A percentile compares a stretch with the other conserved stretches of the same genome.
Evolutionary conservation across 2,888 invertebrate genomes (phyloP).

Genomic region (Drosophila recens): DNA sequence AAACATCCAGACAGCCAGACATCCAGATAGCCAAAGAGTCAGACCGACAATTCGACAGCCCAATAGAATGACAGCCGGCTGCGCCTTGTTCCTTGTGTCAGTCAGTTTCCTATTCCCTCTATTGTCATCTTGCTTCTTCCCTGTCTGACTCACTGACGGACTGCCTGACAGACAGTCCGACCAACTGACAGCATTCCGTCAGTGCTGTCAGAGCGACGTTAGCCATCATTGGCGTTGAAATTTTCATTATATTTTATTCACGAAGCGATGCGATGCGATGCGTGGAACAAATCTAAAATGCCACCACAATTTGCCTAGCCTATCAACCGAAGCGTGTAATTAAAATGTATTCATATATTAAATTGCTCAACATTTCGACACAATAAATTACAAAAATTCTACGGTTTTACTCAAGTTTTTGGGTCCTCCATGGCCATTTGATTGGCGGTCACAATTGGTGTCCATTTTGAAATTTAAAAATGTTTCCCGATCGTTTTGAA

Average conservation of each 20-base stretch:
- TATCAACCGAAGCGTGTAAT: slow-evolving; percentile 72
- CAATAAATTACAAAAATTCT: slow-evolving; percentile 9
- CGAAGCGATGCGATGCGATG: slow-evolving; percentile 75
- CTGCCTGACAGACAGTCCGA: slow-evolving; percentile 11
- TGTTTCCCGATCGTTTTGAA: not conserved
- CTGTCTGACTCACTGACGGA: slow-evolving; percentile 12
- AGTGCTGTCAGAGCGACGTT: slow-evolving; percentile 49
- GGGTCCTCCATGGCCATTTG: slow-evolving; percentile 4
- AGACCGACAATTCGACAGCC: slow-evolving; percentile 14
- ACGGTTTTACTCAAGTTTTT: not conserved
- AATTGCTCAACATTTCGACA: slow-evolving; percentile 33
- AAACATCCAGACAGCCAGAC: slow-evolving; percentile 24
- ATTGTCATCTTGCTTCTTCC: slow-evolving; percentile 29
- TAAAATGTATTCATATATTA: slow-evolving; percentile 73
- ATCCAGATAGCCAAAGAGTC: slow-evolving; percentile 9
- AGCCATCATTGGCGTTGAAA: slow-evolving; percentile 77
- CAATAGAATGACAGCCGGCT: slow-evolving; percentile 18
- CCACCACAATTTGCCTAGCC: slow-evolving; percentile 51
- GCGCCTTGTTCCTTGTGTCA: slow-evolving; percentile 38
- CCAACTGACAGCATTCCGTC: slow-evolving; percentile 80
- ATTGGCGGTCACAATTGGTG: not conserved
- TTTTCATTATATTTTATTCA: slow-evolving; percentile 81
- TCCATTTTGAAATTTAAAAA: not conserved
- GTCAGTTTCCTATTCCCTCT: slow-evolving; percentile 23
- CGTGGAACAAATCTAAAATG: slow-evolving; percentile 75